Conservation (phyloP, 2,888 invertebrate species). For the Bimastos eiseni region DNA sequence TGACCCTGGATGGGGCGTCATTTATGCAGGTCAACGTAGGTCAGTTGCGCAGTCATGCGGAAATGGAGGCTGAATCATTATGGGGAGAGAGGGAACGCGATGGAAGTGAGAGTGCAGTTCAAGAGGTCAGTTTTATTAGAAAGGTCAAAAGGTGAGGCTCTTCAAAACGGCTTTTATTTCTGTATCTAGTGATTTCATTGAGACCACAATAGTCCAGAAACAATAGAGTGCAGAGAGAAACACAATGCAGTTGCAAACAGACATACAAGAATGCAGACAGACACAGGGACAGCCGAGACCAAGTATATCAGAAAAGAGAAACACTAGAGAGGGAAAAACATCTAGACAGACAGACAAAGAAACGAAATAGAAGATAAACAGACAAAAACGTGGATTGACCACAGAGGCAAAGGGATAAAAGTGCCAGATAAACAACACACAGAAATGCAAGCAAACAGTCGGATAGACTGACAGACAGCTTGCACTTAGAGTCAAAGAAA, state of each 20-base stretch:
- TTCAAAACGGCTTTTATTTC: neutral
- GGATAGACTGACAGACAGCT: neutral
- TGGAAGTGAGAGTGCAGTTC: neutral
- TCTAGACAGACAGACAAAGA: neutral
- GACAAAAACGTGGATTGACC: neutral
- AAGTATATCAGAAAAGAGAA: too few relatives aligned
- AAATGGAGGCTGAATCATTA: neutral
- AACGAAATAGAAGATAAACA: neutral
- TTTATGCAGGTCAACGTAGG: neutral
- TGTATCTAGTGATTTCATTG: neutral
- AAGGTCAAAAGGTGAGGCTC: neutral
- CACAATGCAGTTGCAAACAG: neutral
- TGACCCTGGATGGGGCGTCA: neutral
- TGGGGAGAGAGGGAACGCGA: neutral
- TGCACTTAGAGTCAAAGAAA: too few relatives aligned
- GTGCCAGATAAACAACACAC: too few relatives aligned
- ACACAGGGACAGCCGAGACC: too few relatives aligned
- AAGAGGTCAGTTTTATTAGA: constrained; percentile 1
- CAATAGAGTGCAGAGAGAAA: neutral
- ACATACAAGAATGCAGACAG: too few relatives aligned
- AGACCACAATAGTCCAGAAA: neutral
- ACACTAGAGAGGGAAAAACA: neutral
- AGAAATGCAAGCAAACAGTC: neutral
- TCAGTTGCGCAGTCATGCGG: neutral
- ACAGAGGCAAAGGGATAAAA: neutral